phyloP scores from a whole-genome alignment of 1,140 invertebrate genomes.

The Panagrolaimus sp. region DNA sequence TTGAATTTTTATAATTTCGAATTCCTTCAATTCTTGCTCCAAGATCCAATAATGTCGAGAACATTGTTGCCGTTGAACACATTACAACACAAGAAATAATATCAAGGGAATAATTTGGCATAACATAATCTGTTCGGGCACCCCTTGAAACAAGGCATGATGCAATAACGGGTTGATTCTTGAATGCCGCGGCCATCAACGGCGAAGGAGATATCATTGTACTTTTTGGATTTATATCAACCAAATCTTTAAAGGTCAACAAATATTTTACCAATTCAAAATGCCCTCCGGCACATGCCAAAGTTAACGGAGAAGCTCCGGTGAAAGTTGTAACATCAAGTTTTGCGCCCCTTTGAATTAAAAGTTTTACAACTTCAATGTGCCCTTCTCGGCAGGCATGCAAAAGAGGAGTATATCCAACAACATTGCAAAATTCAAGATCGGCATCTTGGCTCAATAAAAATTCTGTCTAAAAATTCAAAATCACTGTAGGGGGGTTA shows the following conservation, averaged over 20 bases:
- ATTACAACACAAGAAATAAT: constrained; percentile 19
- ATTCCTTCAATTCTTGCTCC: background rate
- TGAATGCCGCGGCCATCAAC: constrained; percentile 35
- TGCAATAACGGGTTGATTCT: constrained; percentile 27
- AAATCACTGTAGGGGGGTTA: too few relatives aligned
- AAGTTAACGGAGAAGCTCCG: constrained; percentile 88
- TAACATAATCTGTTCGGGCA: constrained; percentile 23
- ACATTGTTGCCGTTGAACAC: constrained; percentile 20
- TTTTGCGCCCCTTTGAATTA: constrained; percentile 74
- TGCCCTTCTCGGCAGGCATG: constrained; percentile 97
- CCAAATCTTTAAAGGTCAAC: constrained; percentile 25
- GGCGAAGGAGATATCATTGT: constrained; percentile 30
- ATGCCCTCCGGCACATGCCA: constrained; percentile 85
- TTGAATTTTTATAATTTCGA: constrained; percentile 15
- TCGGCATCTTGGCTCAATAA: constrained; percentile 89
- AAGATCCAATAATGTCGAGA: constrained; percentile 1
- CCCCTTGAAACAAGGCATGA: constrained; percentile 24
- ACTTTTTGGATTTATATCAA: constrained; percentile 25
- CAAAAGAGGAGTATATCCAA: constrained; percentile 97
- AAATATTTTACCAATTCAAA: constrained; percentile 41
- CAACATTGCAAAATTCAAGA: constrained; percentile 95
- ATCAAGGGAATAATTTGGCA: constrained; percentile 15
- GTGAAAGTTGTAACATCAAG: constrained; percentile 63
- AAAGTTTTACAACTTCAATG: constrained; percentile 90
- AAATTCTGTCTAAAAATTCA: constrained; percentile 19